Evolutionary conservation across 30 jellyfish, hydroid and myxozoan species (phyloP), one percentile per base, ranked within the genome.

Genomic region (Sanderia malayensis): DNA sequence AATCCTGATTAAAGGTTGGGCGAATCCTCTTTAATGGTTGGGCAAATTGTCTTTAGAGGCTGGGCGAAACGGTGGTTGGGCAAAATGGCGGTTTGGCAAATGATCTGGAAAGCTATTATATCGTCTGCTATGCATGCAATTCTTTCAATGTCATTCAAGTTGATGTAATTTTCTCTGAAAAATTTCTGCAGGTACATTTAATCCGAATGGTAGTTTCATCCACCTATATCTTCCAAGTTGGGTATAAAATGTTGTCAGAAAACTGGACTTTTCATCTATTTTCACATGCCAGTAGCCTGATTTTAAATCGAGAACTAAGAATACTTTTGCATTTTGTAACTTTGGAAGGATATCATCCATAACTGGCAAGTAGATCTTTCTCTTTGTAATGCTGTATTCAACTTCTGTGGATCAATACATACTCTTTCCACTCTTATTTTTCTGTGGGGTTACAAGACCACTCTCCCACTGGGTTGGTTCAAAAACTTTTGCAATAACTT

Each of bases 221-320:
- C 86, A 74, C 55, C 77, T 58, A 21, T 74, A 74, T 60, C 73
- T 58, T 74, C 86, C 86, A 74, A 47, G n/a, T 27, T 28, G 69
- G 31, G 77, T 60, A 17, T 60, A 25, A 60, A 74, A 74, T 32
- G 86, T 76, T 22, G 87, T 76, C 79, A 76, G 80, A 52, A 31
- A 62, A 30, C 87, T 76, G 71, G 77, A 55, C 46, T 61, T 45
- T 46, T 76, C 71, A 55, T 49, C 75, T 49, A 61, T 44, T 62
- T 76, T 61, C 71, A 76, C 80, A 76, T 76, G 81, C 71, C 74
- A 62, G 79, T 28, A 76, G 47, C 87, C 80, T 55, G 74, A 61
- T 62, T 76, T 76, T 32, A 62, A 61, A 76, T 76, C 87, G 44
- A 76, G 75, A 49, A 57, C 67, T 31, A 76, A 73, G 76, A 73